Percentiles rank a stretch among this genome's conserved stretches.
These are phyloP conservation scores for Leptinotarsa rubiginosa DNA, from an alignment of 2,888 invertebrate genomes.

Conservation along the genomic window DNA sequence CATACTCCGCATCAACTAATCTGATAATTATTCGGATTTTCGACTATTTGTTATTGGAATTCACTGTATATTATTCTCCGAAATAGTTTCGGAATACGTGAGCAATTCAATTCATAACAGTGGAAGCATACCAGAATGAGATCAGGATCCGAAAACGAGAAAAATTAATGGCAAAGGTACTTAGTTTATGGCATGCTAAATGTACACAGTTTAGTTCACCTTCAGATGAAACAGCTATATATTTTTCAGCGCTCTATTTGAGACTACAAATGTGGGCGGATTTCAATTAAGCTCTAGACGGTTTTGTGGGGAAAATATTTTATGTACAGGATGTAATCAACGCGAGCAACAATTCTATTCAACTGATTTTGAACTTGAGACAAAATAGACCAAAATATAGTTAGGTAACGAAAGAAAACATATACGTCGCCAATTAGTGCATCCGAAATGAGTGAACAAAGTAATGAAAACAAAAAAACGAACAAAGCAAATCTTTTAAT, in stretches of 20 bases:
- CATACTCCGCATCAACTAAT: not conserved
- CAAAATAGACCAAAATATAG: too few species aligned
- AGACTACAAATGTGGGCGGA: not conserved
- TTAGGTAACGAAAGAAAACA: too few species aligned
- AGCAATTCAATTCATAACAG: not conserved
- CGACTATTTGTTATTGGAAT: slow-evolving; percentile 2
- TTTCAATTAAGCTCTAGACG: not conserved
- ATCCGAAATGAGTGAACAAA: too few species aligned
- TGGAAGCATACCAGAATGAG: not conserved
- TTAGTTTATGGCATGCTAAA: not conserved
- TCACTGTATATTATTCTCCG: not conserved
- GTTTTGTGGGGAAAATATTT: not conserved
- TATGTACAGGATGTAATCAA: not conserved
- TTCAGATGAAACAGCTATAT: not conserved
- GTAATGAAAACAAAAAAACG: too few species aligned
- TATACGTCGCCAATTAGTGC: too few species aligned
- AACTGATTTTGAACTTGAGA: not conserved
- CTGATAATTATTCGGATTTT: not conserved
- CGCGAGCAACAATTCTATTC: not conserved
- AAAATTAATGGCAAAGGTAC: slow-evolving; percentile 3
- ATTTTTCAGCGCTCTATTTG: not conserved
- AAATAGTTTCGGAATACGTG: not conserved
- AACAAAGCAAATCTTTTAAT: too few species aligned
- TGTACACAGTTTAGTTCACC: slow-evolving; percentile 2
- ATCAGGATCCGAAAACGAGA: not conserved